Base-by-base conservation (phyloP, 2,888 invertebrate genomes). In the Synanthedon vespiformis region DNA sequence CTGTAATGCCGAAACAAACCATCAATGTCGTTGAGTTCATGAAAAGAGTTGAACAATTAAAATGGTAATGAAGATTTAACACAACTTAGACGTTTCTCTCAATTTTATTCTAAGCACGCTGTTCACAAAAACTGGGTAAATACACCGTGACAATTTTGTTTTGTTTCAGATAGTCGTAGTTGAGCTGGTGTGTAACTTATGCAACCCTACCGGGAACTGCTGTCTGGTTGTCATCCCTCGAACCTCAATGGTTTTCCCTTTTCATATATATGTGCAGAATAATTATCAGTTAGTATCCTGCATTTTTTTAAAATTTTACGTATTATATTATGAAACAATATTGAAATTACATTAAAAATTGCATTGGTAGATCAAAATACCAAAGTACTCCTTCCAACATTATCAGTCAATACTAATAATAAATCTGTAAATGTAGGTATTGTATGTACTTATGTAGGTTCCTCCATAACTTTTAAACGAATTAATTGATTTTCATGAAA, bases 1-100 rank as follows among this genome's bases (percentile, higher is more conserved):
- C 80, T 71, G 80, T 78, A 81, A 85, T 74, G 84, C 80, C 80
- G 82, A 85, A 80, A 85, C 85, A 80, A 86, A 86, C 75, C 75
- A 78, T 75, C 86, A 86, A 86, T 86, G 87, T 83, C 86, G 73
- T 73, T 74, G 71, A 78, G 70, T 71, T 70, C 65, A 67, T 80
- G 80, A 84, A 85, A 76, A 80, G 80, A 59, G 66, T 66, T 61
- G 57, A 75, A 86, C 84, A 87, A 86, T 84, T 73, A 80, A 80
- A 76, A 86, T 85, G 86, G 61, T 74, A 85, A 86, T 86, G 67
- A 70, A 65, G 66, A 80, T 83, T 82, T 80, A 70, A 73, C 74
- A 70, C 79, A 68, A 71, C 62, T 70, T 72, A 63, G 63, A 62
- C 56, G 58, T 63, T 72, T 74, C 65, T 68, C 63, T 64, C 63